Evolutionary conservation across 2,888 invertebrate species (phyloP).

Genomic region (Drosophila histrio): DNA sequence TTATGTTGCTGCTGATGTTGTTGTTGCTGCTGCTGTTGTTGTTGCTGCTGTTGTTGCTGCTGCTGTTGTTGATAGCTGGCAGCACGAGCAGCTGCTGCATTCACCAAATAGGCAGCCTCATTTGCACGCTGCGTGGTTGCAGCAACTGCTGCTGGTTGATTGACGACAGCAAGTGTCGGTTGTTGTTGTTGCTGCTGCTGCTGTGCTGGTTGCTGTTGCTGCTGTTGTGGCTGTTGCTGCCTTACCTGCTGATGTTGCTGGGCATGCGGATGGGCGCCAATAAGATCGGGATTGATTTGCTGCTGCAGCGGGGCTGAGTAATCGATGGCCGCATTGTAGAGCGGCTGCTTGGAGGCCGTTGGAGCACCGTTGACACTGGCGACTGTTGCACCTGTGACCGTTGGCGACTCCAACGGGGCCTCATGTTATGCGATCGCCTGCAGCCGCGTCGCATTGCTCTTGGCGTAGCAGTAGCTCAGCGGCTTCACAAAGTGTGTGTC

Average conservation of each 20-base stretch:
- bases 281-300: constrained; percentile 81
- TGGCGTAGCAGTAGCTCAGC: constrained; percentile 92
- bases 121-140: constrained; percentile 25
- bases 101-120: constrained; percentile 45
- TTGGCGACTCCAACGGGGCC: constrained; percentile 88
- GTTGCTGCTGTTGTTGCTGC: constrained; percentile 64
- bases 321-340: constrained; percentile 82
- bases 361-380: constrained; percentile 67
- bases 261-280: constrained; percentile 81
- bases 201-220: constrained; percentile 38
- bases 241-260: constrained; percentile 77
- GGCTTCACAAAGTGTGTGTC: constrained; percentile 98
- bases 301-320: constrained; percentile 83
- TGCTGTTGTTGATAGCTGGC: constrained; percentile 49
- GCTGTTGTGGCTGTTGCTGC: constrained; percentile 50
- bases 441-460: constrained; percentile 88
- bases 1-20: constrained; percentile 57
- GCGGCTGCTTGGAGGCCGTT: constrained; percentile 73
- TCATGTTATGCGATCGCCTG: constrained; percentile 95
- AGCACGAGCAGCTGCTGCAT: constrained; percentile 51
- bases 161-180: constrained; percentile 23
- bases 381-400: constrained; percentile 76
- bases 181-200: constrained; percentile 48
- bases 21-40: constrained; percentile 59
- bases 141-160: constrained; percentile 22